A percentile compares a stretch with the other conserved stretches of the same genome.
Evolutionary conservation across 1,140 invertebrate species (phyloP).

Genomic region (Lanistes nyassanus): DNA sequence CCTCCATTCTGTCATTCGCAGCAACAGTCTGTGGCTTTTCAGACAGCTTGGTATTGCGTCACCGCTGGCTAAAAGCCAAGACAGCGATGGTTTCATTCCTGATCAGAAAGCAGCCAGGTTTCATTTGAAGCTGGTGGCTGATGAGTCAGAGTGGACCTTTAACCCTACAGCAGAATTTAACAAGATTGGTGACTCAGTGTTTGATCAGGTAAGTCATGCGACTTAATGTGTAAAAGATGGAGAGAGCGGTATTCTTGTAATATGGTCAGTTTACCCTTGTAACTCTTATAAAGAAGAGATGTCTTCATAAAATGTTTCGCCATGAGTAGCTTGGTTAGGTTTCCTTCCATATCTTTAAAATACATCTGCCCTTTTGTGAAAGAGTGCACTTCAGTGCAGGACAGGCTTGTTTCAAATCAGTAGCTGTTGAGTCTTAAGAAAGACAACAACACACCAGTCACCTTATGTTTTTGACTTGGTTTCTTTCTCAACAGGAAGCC

Average conservation of each 20-base stretch:
- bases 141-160: conserved; percentile 29
- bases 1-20: conserved; percentile 48
- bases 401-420: too few relatives aligned
- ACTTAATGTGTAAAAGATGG: too few relatives aligned
- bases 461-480: not conserved
- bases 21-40: conserved; percentile 57
- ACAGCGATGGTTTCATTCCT: not conserved
- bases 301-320: too few relatives aligned
- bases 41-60: conserved; percentile 53
- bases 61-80: conserved; percentile 17
- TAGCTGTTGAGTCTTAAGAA: too few relatives aligned
- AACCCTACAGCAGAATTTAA: conserved; percentile 50
- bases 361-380: too few relatives aligned
- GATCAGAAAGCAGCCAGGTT: conserved; percentile 12
- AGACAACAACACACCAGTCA: not conserved
- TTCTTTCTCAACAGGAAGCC: conserved; percentile 40
- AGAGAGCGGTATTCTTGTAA: too few relatives aligned
- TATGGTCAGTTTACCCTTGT: too few relatives aligned
- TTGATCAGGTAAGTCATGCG: conserved; percentile 58
- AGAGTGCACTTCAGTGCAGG: too few relatives aligned
- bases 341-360: conserved; percentile 1
- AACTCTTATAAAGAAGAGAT: too few relatives aligned
- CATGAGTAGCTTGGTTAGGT: not conserved
- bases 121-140: not conserved
- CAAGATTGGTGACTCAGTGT: conserved; percentile 48